These are phyloP conservation scores for Malacoctenus gilli DNA, from an alignment of 2,797 vertebrate genomes.

Conservation along the genomic window DNA sequence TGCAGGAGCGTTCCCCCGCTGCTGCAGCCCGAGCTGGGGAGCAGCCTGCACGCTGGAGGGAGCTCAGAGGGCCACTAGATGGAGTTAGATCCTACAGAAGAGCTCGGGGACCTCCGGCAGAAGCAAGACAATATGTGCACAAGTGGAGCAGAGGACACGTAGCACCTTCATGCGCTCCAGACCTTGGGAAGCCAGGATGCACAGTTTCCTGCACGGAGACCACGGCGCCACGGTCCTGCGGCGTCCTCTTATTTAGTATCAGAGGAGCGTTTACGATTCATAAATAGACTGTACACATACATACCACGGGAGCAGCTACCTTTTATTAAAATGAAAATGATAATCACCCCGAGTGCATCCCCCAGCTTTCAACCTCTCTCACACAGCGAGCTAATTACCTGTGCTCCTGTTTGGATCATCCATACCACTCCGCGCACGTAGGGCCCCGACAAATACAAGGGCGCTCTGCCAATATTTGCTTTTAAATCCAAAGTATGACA, in stretches of 20 bases:
- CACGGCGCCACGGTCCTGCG: constrained; percentile 41
- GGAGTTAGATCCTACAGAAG: constrained; percentile 85
- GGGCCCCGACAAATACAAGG: constrained; percentile 7
- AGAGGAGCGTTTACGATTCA: constrained; percentile 41
- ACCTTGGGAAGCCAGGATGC: constrained; percentile 48
- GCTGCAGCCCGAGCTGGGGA: no score
- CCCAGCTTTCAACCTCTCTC: constrained; percentile 57
- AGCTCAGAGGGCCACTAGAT: constrained; percentile 81
- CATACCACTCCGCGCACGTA: constrained; percentile 23
- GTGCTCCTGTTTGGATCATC: constrained; percentile 44
- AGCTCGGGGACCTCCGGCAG: constrained; percentile 58
- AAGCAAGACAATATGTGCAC: constrained; percentile 65
- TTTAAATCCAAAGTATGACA: not conserved
- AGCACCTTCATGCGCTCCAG: constrained; percentile 49
- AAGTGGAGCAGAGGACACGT: constrained; percentile 57
- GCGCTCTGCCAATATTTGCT: constrained; percentile 16
- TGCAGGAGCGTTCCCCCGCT: no score
- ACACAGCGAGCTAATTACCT: constrained; percentile 67
- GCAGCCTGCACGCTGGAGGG: constrained; percentile 59
- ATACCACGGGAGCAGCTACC: constrained; percentile 63
- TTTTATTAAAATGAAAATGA: constrained; percentile 76
- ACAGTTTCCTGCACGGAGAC: constrained; percentile 54
- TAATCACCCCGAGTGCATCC: constrained; percentile 61
- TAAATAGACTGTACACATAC: constrained; percentile 56
- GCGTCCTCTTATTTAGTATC: constrained; percentile 45